phyloP scores from a whole-genome alignment of 2,888 invertebrate genomes.

The Sisyra nigra region DNA sequence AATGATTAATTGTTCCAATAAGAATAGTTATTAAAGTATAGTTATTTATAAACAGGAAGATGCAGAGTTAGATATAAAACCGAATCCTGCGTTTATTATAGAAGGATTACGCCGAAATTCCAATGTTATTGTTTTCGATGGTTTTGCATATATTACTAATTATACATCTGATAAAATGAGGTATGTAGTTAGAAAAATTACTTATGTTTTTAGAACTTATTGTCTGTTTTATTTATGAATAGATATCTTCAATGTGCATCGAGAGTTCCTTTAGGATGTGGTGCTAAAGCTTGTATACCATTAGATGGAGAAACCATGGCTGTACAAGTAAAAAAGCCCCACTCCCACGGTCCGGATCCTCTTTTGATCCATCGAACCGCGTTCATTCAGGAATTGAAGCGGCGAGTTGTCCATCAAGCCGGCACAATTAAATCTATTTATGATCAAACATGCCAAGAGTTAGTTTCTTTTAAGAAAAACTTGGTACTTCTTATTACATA shows the following conservation, averaged over 20 bases:
- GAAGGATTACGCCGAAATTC: slow-evolving; percentile 4
- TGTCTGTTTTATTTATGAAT: too few relatives aligned
- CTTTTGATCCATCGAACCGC: slow-evolving; percentile 5
- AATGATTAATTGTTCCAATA: too few relatives aligned
- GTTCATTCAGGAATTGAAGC: slow-evolving; percentile 8
- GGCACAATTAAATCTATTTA: slow-evolving; percentile 8
- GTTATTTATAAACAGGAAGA: not conserved
- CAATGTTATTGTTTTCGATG: slow-evolving; percentile 8
- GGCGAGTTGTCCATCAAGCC: slow-evolving; percentile 6
- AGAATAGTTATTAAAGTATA: too few relatives aligned
- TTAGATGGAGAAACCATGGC: slow-evolving; percentile 5
- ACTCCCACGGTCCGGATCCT: slow-evolving; percentile 8
- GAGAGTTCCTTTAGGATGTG: slow-evolving; percentile 3
- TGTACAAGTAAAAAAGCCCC: slow-evolving; percentile 6
- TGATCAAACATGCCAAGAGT: slow-evolving; percentile 8
- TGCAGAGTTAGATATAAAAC: slow-evolving; percentile 4
- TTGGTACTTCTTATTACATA: not conserved
- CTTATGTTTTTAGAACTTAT: not conserved
- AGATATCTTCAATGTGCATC: slow-evolving; percentile 7
- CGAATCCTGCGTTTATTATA: slow-evolving; percentile 4
- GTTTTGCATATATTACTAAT: slow-evolving; percentile 8
- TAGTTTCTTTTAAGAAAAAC: not conserved
- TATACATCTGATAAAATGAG: slow-evolving; percentile 7
- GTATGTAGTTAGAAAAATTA: not conserved
- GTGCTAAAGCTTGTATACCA: slow-evolving; percentile 2